Conservation (phyloP, 2,888 invertebrate genomes). For the Epicampocera succincta region DNA sequence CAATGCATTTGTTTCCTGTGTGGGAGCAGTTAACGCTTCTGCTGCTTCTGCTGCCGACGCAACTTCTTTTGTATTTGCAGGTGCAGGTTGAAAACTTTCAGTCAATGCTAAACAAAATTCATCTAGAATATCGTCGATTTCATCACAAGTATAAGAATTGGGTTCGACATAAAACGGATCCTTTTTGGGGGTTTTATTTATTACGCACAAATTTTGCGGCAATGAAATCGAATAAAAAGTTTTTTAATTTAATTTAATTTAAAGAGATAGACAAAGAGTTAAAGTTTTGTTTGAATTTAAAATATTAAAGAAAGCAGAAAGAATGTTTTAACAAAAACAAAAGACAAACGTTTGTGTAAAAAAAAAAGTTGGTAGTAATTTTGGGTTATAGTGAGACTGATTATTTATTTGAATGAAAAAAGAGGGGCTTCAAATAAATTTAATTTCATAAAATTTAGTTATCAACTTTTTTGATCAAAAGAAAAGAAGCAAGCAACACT, state of each 20-base stretch:
- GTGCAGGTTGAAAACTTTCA: too few species aligned
- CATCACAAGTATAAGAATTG: slow-evolving; percentile 74
- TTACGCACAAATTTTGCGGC: slow-evolving; percentile 58
- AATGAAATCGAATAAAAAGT: slow-evolving; percentile 69
- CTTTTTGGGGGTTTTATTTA: slow-evolving; percentile 64
- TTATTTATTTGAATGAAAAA: slow-evolving; percentile 11
- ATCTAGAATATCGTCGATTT: slow-evolving; percentile 10
- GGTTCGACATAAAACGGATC: too few species aligned
- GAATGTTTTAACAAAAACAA: slow-evolving; percentile 52
- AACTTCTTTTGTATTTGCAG: slow-evolving; percentile 1
- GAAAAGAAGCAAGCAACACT: slow-evolving; percentile 59
- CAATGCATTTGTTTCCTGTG: not conserved
- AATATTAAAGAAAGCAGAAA: slow-evolving; percentile 51
- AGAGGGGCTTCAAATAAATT: slow-evolving; percentile 30
- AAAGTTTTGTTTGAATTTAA: slow-evolving; percentile 61
- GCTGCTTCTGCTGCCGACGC: not conserved
- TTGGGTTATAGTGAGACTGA: slow-evolving; percentile 7
- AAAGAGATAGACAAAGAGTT: slow-evolving; percentile 65
- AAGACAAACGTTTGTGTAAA: slow-evolving; percentile 26
- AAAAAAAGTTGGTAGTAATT: slow-evolving; percentile 38
- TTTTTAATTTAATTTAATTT: slow-evolving; percentile 47
- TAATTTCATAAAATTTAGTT: not conserved
- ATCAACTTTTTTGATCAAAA: not conserved
- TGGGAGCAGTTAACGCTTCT: not conserved
- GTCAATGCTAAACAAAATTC: not conserved